Conservation (phyloP, 2,113 vertebrate genomes). For the Proterorhinus semilunaris region DNA sequence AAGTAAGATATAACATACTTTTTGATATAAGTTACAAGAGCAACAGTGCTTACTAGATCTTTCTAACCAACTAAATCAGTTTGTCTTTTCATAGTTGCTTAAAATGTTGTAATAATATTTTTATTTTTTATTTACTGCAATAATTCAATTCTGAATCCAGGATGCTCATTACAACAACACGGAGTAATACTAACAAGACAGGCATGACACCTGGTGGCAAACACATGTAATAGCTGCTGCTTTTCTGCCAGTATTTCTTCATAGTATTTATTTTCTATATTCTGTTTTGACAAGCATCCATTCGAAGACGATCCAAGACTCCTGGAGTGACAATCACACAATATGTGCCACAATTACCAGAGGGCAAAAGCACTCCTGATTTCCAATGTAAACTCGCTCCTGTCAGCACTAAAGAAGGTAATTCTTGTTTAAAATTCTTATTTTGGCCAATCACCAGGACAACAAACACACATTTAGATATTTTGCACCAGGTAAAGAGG, state of each 20-base stretch:
- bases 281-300: constrained; percentile 42
- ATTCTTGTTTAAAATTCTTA: constrained; percentile 9
- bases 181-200: constrained; percentile 12
- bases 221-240: not conserved
- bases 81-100: not conserved
- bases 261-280: constrained; percentile 5
- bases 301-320: constrained; percentile 74
- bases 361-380: constrained; percentile 81
- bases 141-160: too few relatives aligned
- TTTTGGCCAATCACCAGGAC: not conserved
- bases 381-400: constrained; percentile 78
- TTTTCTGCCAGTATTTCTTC: not conserved
- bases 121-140: too few relatives aligned
- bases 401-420: constrained; percentile 81
- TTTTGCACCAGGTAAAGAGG: constrained; percentile 75
- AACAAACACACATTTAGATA: not conserved
- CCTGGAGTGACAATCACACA: constrained; percentile 81
- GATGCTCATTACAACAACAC: too few relatives aligned
- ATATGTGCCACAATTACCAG: constrained; percentile 73
- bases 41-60: not conserved
- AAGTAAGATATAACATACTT: constrained; percentile 49
- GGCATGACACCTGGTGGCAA: constrained; percentile 59
- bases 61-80: not conserved
- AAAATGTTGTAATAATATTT: not conserved
- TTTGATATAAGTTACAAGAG: not conserved